A percentile compares a stretch with the other conserved stretches of the same genome.
Evolutionary conservation across 2,113 vertebrate genomes (phyloP).

Genomic region (Podarcis cretensis): DNA sequence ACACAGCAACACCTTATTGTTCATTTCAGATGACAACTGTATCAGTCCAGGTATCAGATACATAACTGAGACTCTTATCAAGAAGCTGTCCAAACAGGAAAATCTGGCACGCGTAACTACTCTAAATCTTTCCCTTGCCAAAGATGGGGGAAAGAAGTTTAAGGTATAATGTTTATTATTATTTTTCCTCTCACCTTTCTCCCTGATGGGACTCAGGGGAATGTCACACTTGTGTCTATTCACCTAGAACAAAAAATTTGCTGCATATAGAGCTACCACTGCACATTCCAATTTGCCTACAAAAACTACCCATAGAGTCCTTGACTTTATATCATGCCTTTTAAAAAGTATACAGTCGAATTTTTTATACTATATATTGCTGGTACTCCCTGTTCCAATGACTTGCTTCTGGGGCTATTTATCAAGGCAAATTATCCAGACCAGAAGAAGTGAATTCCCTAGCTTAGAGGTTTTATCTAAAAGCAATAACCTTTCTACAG

Average conservation of each 20-base stretch:
- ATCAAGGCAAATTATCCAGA: not conserved
- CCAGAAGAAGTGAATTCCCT: not conserved
- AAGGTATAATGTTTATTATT: slow-evolving; percentile 70
- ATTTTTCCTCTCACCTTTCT: too few species aligned
- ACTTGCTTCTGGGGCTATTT: not conserved
- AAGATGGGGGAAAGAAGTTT: slow-evolving; percentile 83
- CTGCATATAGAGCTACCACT: too few species aligned
- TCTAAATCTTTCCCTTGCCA: slow-evolving; percentile 83
- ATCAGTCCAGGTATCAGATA: slow-evolving; percentile 76
- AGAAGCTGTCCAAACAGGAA: slow-evolving; percentile 80
- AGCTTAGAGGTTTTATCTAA: not conserved
- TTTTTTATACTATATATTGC: not conserved
- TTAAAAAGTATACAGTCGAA: not conserved
- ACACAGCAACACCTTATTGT: slow-evolving; percentile 42
- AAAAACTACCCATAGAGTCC: not conserved
- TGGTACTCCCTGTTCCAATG: not conserved
- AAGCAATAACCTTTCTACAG: not conserved
- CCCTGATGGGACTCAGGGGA: not conserved
- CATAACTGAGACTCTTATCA: slow-evolving; percentile 83
- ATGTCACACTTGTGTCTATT: not conserved
- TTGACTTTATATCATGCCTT: not conserved
- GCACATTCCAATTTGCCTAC: not conserved
- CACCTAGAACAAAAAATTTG: not conserved
- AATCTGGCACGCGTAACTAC: slow-evolving; percentile 74
- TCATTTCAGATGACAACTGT: slow-evolving; percentile 72